Evolutionary conservation across 2,888 invertebrate species (phyloP).

Genomic region (Steinernema carpocapsae): DNA sequence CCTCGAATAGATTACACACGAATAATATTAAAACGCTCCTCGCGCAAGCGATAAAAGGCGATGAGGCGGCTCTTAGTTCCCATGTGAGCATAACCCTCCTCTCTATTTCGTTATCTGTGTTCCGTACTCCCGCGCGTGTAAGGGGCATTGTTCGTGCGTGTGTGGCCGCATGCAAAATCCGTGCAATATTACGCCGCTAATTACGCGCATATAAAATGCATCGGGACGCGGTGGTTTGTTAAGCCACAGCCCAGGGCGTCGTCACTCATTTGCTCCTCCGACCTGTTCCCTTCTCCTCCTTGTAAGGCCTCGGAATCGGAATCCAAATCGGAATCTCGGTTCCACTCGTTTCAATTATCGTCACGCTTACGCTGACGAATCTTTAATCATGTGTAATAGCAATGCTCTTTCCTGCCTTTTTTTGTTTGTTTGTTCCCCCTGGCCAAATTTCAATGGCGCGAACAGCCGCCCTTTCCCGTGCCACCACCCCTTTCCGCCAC

Average conservation of each 20-base stretch:
- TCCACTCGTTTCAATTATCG: background rate
- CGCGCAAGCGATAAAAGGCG: constrained; percentile 7
- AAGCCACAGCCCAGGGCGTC: background rate
- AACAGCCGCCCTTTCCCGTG: too few species aligned
- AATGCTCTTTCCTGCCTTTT: background rate
- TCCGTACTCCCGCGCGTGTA: background rate
- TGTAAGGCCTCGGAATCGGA: background rate
- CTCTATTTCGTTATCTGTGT: constrained; percentile 3
- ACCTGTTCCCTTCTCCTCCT: background rate
- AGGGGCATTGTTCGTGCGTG: background rate
- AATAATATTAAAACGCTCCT: constrained; percentile 17
- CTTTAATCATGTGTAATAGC: constrained; percentile 12
- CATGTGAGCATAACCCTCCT: background rate
- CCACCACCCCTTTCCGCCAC: too few species aligned
- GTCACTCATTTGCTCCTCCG: background rate
- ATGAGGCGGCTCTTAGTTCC: background rate
- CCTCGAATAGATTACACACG: constrained; percentile 9
- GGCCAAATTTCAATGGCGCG: background rate
- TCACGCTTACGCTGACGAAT: background rate
- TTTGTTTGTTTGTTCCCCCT: constrained; percentile 1
- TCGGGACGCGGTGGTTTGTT: background rate
- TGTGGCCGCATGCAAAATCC: background rate
- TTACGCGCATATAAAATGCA: background rate
- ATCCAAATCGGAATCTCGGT: background rate
- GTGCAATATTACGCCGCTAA: constrained; percentile 16